These are phyloP conservation scores for Trachurus trachurus DNA, from an alignment of 2,797 vertebrate species.

Conservation along the genomic window DNA sequence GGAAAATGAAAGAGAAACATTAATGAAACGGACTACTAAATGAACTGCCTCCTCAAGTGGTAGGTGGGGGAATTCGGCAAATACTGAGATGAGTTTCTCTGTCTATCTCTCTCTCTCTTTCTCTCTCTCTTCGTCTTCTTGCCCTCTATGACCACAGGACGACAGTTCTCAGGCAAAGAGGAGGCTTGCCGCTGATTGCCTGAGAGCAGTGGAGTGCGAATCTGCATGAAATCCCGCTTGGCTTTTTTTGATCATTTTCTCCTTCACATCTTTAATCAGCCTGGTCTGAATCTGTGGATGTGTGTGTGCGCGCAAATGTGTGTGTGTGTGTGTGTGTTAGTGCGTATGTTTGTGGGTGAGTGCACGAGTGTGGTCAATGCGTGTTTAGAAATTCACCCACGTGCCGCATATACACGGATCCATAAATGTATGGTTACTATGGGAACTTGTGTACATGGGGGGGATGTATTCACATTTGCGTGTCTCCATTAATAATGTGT, in stretches of 20 bases:
- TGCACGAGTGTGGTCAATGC: not conserved
- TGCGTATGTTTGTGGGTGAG: conserved; percentile 19
- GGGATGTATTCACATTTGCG: not conserved
- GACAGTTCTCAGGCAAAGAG: conserved; percentile 66
- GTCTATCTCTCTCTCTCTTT: conserved; percentile 41
- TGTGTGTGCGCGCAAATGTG: conserved; percentile 13
- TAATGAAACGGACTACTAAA: conserved; percentile 84
- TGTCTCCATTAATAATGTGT: not conserved
- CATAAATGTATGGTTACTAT: not conserved
- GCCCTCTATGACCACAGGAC: conserved; percentile 73
- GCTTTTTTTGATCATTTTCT: conserved; percentile 75
- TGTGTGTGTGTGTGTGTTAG: too few species aligned
- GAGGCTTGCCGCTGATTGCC: conserved; percentile 79
- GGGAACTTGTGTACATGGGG: not conserved
- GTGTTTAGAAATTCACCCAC: conserved; percentile 33
- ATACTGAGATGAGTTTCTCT: conserved; percentile 64
- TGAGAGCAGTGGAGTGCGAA: conserved; percentile 73
- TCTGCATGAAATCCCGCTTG: conserved; percentile 79
- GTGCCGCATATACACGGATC: not conserved
- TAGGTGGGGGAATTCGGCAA: conserved; percentile 67
- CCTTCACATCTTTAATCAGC: conserved; percentile 77
- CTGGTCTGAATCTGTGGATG: conserved; percentile 48
- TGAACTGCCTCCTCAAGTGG: conserved; percentile 76
- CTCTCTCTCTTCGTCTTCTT: conserved; percentile 46
- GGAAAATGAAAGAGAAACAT: conserved; percentile 81